Evolutionary conservation across 2,113 vertebrate species (phyloP), one percentile per base, ranked within the genome.

Genomic region (Otis tarda): DNA sequence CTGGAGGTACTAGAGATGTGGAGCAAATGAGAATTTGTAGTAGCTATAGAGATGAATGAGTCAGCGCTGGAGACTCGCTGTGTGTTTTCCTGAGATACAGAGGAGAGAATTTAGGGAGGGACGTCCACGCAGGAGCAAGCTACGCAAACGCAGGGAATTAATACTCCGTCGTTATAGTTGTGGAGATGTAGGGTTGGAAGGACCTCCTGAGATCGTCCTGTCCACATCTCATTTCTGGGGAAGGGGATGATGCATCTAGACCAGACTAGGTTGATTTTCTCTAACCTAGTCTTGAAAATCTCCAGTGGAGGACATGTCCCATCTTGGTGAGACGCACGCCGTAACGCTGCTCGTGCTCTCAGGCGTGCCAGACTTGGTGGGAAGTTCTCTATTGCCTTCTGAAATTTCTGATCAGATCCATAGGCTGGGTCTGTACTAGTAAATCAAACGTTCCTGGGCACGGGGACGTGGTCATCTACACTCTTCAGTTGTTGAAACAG

Each of bases 31-130:
- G 63, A 65, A 53, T 83, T 31, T 55, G 59, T 94, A 90, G 93
- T 89, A 95, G 82, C 94, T 94, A 4, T 49, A 61, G 89, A 82
- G 83, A 92, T 95, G 65, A 94, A 94, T 91, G 96, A 97, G 83
- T 95, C 95, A 76, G 94, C 27, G 55, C 84, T 91, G 87, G 81
- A 68, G 61, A 57, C 65, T 86, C 61, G 41, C 83, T 77, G 71
- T 39, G 45, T 80, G 2, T 17, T 90, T 95, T 73, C 76, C 31
- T 65, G 83, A 84, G 86, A 43, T 6, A 65, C 6, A 41, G 57
- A 16, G 7, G 69, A 85, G 71, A 19, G 49, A 7, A 53, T 93
- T 59, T 41, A 6, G 64, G 49, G 68, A 81, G 52, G 50, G 67
- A 61, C 65, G 22, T 73, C 74, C 59, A 37, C 2, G 0, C 4